Conservation (phyloP, 2,797 vertebrate genomes). For the Gallinago stenura region DNA sequence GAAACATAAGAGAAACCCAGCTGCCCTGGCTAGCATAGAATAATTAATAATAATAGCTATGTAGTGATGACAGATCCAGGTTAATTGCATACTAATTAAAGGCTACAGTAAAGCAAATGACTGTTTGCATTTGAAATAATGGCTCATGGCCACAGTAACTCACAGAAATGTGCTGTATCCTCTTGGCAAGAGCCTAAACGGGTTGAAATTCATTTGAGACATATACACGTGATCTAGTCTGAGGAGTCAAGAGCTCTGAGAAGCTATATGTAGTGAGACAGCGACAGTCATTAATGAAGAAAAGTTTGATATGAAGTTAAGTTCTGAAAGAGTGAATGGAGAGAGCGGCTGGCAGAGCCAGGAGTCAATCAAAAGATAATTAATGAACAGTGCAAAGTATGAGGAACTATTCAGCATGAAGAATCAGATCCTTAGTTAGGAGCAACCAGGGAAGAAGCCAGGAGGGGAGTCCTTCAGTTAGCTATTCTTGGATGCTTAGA, state of each 20-base stretch:
- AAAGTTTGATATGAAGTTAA: conserved; percentile 4
- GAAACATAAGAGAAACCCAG: conserved; percentile 34
- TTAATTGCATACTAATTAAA: conserved; percentile 68
- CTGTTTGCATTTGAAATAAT: conserved; percentile 60
- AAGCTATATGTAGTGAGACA: background rate
- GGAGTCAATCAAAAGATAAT: conserved; percentile 58
- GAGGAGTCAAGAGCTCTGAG: conserved; percentile 30
- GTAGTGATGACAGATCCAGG: conserved; percentile 61
- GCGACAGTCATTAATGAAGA: background rate
- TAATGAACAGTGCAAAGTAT: background rate
- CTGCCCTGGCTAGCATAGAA: conserved; percentile 25
- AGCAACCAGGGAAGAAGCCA: background rate
- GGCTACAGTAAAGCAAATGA: conserved; percentile 42
- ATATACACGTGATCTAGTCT: background rate
- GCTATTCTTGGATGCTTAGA: background rate
- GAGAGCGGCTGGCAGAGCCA: background rate
- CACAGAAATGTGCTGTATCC: background rate
- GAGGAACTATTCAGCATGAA: conserved; percentile 1
- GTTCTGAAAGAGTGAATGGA: conserved; percentile 1
- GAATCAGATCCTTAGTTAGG: background rate
- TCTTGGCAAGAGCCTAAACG: conserved; percentile 34
- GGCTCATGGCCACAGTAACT: background rate
- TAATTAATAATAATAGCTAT: conserved; percentile 71
- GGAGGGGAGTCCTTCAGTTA: background rate
- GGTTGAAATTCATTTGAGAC: conserved; percentile 31